These are phyloP conservation scores for Clarias gariepinus DNA, from an alignment of 2,113 vertebrate species.

Conservation along the genomic window DNA sequence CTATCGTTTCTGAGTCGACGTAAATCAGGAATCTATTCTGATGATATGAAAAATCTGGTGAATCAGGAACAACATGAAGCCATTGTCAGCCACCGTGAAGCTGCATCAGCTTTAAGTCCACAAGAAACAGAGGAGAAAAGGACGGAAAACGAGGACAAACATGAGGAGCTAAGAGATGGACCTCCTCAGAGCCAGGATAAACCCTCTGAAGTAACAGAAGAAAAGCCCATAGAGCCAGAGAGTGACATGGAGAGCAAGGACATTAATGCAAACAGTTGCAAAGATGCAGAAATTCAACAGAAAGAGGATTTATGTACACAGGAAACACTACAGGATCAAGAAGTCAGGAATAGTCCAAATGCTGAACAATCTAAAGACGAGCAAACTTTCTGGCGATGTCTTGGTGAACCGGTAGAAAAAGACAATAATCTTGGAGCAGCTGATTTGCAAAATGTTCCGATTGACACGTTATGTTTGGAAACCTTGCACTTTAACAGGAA, in stretches of 20 bases:
- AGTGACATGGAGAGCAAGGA: slow-evolving; percentile 12
- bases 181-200: neutral
- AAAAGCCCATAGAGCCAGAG: neutral
- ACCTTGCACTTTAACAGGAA: neutral
- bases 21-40: slow-evolving; percentile 57
- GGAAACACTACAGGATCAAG: slow-evolving; percentile 32
- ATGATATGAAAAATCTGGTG: slow-evolving; percentile 7
- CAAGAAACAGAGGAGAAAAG: neutral
- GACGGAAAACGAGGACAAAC: slow-evolving; percentile 13
- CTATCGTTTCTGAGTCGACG: slow-evolving; percentile 53
- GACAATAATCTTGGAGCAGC: neutral
- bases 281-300: neutral
- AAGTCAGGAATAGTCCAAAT: neutral
- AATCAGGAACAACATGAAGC: neutral
- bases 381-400: slow-evolving; percentile 23
- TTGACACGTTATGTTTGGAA: slow-evolving; percentile 48
- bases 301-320: neutral
- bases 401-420: neutral
- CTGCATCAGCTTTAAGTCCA: neutral
- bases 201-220: neutral
- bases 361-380: neutral
- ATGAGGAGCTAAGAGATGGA: neutral
- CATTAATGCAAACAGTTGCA: neutral
- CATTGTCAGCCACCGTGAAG: neutral
- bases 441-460: slow-evolving; percentile 25